A percentile compares a stretch with the other conserved stretches of the same genome.
These are phyloP conservation scores for Sminthurides aquaticus DNA, from an alignment of 2,888 invertebrate species.

Conservation along the genomic window DNA sequence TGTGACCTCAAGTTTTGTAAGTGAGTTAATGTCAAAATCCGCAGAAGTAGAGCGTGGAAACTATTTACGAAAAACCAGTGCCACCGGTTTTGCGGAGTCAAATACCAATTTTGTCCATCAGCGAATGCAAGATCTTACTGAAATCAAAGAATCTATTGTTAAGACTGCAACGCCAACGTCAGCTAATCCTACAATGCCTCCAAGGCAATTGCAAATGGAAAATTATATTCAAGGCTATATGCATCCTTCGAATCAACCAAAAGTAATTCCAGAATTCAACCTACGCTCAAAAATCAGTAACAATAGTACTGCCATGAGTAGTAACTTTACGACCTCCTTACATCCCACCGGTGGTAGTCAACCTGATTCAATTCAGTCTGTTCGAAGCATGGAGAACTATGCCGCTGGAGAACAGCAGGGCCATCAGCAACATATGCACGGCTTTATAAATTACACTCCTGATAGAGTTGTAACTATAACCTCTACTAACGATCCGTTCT, in stretches of 20 bases:
- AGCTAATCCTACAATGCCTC: background rate
- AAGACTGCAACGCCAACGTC: too few species aligned
- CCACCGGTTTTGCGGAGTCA: background rate
- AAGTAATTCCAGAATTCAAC: slow-evolving; percentile 22
- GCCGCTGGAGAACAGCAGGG: background rate
- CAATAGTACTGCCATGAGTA: slow-evolving; percentile 15
- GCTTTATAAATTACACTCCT: slow-evolving; percentile 21
- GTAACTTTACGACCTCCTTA: slow-evolving; percentile 11
- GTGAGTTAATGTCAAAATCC: slow-evolving; percentile 8
- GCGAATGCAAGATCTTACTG: slow-evolving; percentile 5
- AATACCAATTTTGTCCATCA: slow-evolving; percentile 11
- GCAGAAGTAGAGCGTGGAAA: slow-evolving; percentile 16
- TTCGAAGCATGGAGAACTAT: slow-evolving; percentile 18
- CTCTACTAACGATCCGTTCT: slow-evolving; percentile 17
- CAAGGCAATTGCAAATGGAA: slow-evolving; percentile 15
- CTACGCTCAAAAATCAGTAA: slow-evolving; percentile 13
- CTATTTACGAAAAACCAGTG: slow-evolving; percentile 12
- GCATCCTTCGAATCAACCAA: background rate
- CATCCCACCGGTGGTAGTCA: slow-evolving; percentile 11
- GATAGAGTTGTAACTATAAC: slow-evolving; percentile 5
- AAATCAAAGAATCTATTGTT: background rate
- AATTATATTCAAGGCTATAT: slow-evolving; percentile 10
- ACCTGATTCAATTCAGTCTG: slow-evolving; percentile 22
- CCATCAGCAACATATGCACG: slow-evolving; percentile 10
- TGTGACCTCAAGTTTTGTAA: background rate